phyloP scores from a whole-genome alignment of 2,888 invertebrate genomes.

The Lasioglossum vierecki region DNA sequence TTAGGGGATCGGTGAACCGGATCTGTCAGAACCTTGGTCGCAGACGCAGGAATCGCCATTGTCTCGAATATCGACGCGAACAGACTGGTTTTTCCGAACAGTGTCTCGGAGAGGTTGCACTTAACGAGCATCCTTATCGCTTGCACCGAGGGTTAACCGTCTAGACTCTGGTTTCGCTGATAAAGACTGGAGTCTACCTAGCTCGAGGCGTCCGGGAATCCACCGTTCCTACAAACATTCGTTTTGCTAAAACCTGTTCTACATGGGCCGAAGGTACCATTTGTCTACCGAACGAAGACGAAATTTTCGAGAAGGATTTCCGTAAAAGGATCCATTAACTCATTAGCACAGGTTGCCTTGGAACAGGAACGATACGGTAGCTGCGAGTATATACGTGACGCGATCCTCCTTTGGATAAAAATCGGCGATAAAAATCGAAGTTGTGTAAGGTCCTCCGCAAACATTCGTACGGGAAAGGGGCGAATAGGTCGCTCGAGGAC shows the following conservation, averaged over 20 bases:
- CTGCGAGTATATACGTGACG: neutral
- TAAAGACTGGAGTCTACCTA: neutral
- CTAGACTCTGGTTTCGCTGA: neutral
- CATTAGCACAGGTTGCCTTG: neutral
- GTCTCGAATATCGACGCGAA: neutral
- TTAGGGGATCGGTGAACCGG: neutral
- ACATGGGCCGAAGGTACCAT: neutral
- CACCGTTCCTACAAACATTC: neutral
- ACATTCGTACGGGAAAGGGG: neutral
- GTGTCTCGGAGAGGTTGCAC: neutral
- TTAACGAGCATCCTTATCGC: slow-evolving; percentile 1
- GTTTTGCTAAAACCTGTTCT: neutral
- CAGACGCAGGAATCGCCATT: neutral
- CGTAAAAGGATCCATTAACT: slow-evolving; percentile 10
- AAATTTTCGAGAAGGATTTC: neutral
- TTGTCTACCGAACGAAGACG: neutral
- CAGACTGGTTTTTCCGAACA: neutral
- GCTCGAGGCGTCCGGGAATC: neutral
- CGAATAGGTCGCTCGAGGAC: neutral
- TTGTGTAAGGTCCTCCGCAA: slow-evolving; percentile 5
- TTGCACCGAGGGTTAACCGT: neutral
- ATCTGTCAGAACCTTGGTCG: neutral
- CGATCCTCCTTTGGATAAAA: neutral
- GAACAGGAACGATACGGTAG: neutral
- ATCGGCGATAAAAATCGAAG: neutral